Evolutionary conservation across 1,140 invertebrate species (phyloP).

Genomic region (Hormaphis cornu): DNA sequence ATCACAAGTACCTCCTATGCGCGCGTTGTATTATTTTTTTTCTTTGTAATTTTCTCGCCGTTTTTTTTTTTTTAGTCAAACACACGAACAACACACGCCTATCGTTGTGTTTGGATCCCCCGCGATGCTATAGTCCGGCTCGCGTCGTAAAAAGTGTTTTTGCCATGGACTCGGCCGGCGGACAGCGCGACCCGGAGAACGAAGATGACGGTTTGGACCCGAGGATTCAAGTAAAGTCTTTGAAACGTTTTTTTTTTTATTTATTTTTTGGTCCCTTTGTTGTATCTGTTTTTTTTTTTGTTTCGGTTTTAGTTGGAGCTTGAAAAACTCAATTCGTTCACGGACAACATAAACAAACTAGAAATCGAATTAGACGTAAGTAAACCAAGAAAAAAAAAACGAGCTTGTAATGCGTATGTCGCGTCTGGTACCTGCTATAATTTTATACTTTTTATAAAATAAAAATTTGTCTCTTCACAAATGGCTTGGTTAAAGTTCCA

Average conservation of each 20-base stretch:
- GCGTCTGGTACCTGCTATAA: too few species aligned
- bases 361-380: slow-evolving; percentile 90
- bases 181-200: not conserved
- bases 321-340: slow-evolving; percentile 87
- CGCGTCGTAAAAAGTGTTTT: not conserved
- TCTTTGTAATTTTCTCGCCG: too few species aligned
- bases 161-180: not conserved
- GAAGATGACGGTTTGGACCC: slow-evolving; percentile 36
- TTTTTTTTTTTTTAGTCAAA: not conserved
- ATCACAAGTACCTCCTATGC: too few species aligned
- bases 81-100: not conserved
- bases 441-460: too few species aligned
- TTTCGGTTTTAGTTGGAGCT: slow-evolving; percentile 70
- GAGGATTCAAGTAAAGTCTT: slow-evolving; percentile 35
- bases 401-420: too few species aligned
- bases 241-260: not conserved
- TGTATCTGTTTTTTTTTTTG: not conserved
- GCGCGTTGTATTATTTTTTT: too few species aligned
- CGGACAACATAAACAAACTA: slow-evolving; percentile 89
- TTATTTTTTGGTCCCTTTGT: not conserved
- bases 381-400: too few species aligned
- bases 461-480: too few species aligned
- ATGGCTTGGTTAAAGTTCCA: too few species aligned
- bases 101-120: too few species aligned
- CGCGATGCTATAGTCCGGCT: not conserved